phyloP scores from a whole-genome alignment of 2,113 vertebrate species.

The Sceloporus undulatus region DNA sequence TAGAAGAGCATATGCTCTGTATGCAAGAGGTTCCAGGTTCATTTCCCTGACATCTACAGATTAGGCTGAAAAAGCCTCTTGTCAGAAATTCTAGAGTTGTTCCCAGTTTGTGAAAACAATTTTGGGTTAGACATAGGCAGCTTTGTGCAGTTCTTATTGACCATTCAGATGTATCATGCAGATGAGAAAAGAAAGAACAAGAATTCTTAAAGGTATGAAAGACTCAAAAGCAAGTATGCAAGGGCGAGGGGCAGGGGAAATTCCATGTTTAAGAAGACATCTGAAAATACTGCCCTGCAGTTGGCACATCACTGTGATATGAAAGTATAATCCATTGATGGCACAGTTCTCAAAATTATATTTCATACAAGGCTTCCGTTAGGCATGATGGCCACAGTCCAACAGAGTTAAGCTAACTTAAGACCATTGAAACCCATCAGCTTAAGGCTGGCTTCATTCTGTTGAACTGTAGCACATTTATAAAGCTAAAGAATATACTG shows the following conservation, averaged over 20 bases:
- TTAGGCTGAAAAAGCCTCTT: no score
- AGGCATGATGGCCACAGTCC: conserved; percentile 16
- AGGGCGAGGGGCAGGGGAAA: no score
- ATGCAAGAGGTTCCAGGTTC: no score
- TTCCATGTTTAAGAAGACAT: conserved; percentile 42
- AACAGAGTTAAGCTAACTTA: neutral
- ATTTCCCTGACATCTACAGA: no score
- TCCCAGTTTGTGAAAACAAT: no score
- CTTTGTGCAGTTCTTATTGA: no score
- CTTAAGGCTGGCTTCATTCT: neutral
- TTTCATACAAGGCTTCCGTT: conserved; percentile 66
- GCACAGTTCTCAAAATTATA: conserved; percentile 74
- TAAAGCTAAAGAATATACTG: conserved; percentile 45
- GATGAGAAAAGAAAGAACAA: conserved; percentile 5
- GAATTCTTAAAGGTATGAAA: conserved; percentile 34
- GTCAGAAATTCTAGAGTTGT: no score
- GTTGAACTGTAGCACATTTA: conserved; percentile 21
- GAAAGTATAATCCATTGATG: conserved; percentile 60
- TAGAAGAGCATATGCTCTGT: no score
- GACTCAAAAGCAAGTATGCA: neutral
- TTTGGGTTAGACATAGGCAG: no score
- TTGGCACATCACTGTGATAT: conserved; percentile 51
- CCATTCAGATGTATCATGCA: no score
- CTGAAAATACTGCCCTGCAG: conserved; percentile 57
- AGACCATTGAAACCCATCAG: neutral